Percentiles rank a stretch among this genome's conserved stretches.
Conservation (phyloP, 2,797 vertebrate species). For the Amblyopsis hoosieri region DNA sequence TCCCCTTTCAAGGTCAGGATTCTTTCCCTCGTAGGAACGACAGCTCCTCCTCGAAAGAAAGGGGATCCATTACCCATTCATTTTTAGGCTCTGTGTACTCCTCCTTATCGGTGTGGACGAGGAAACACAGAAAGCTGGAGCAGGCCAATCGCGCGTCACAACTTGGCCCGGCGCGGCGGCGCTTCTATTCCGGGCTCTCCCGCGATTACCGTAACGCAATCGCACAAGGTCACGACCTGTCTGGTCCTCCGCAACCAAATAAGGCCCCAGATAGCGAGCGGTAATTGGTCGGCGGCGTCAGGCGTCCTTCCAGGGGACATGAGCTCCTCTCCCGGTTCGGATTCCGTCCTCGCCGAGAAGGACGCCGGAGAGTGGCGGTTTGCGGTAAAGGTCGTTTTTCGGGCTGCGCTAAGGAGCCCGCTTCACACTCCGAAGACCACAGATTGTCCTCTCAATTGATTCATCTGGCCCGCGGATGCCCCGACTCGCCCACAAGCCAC, state of each 20-base stretch:
- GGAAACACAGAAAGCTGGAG: too few relatives aligned
- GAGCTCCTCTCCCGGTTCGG: conserved; percentile 29
- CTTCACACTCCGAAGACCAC: conserved; percentile 24
- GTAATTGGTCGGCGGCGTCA: conserved; percentile 59
- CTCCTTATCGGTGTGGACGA: too few relatives aligned
- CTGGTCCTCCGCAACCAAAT: conserved; percentile 48
- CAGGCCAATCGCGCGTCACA: too few relatives aligned
- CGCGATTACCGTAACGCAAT: neutral
- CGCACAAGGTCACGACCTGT: conserved; percentile 55
- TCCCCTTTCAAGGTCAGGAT: conserved; percentile 57
- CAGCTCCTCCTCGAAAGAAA: conserved; percentile 32
- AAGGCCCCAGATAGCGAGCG: conserved; percentile 67
- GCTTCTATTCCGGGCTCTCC: neutral
- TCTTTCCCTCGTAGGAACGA: conserved; percentile 36
- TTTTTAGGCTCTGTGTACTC: neutral
- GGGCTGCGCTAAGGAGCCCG: neutral
- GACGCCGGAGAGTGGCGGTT: conserved; percentile 19
- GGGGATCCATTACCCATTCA: neutral
- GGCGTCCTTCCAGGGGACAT: conserved; percentile 56
- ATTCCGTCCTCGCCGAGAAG: conserved; percentile 1
- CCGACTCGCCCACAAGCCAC: conserved; percentile 8
- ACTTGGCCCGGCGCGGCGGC: too few relatives aligned
- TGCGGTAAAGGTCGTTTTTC: neutral
- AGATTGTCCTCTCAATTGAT: conserved; percentile 17
- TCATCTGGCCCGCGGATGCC: conserved; percentile 7